Base-by-base conservation (phyloP, 1,140 invertebrate genomes). In the Drosophila rufa region DNA sequence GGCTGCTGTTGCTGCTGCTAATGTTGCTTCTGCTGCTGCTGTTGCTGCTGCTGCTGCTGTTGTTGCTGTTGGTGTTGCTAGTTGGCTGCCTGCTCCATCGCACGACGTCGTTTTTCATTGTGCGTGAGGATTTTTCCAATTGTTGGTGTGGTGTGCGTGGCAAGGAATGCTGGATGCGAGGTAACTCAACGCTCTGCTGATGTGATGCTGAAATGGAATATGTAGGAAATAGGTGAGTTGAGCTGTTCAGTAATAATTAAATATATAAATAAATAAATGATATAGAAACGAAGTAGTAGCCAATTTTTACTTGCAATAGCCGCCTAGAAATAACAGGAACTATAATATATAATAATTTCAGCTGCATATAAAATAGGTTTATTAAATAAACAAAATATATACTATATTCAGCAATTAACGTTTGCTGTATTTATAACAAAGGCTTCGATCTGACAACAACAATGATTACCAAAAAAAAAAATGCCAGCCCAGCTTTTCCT, bases 51-150 rank as follows among this genome's bases (percentile, higher is more conserved):
- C 9, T 59, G 51, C 15, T 61, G 46, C 6, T 58, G 17, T 2
- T 79, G 55, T 36, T 81, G 43, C 5, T 82, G 12, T 42, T 69
- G 40, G 14, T 69, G 61, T 79, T 77, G 75, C 50, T 75, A 71
- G 56, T 85, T 79, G 70, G 78, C 73, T 89, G 76, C 50, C 81
- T 71, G 58, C 79, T 91, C 91, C 91, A 92, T 91, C 91, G 91
- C 70, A 92, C 91, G 65, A 92, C 91, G 87, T 92, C 91, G 91
- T 92, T 92, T 90, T 91, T 91, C 91, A 92, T 92, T 92, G 86
- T 57, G 95, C 85, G 89, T 89, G 69, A 56, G 65, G 73, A 83
- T 90, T 82, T 73, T 64, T 73, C 38, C 59, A 75, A 65, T 59
- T 76, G 57, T 74, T 66, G 53, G 53, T 48, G 42, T 45, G 40